Percentiles rank a stretch among this genome's conserved stretches.
These are phyloP conservation scores for Acipenser oxyrinchus DNA, from an alignment of 2,797 vertebrate species.

Conservation along the genomic window DNA sequence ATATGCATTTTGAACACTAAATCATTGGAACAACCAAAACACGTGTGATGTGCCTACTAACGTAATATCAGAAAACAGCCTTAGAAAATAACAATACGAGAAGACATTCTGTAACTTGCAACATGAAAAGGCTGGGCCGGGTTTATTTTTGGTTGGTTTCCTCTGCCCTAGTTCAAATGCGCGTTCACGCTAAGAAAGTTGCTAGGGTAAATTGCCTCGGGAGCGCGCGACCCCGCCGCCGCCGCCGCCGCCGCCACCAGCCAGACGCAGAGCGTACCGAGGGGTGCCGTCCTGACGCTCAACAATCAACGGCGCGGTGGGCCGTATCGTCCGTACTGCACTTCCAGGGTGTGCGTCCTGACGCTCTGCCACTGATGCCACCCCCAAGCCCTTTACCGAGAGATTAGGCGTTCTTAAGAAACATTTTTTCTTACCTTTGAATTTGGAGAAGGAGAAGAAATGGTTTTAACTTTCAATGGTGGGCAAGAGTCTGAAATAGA, in stretches of 20 bases:
- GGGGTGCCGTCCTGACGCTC: slow-evolving; percentile 19
- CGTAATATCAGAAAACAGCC: too few species aligned
- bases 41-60: too few species aligned
- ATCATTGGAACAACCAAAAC: too few species aligned
- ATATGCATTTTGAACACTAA: too few species aligned
- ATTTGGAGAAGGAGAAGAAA: slow-evolving; percentile 6
- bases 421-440: slow-evolving; percentile 20
- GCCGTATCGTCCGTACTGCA: slow-evolving; percentile 24
- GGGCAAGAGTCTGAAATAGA: slow-evolving; percentile 16
- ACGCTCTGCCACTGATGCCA: slow-evolving; percentile 18
- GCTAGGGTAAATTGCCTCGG: slow-evolving; percentile 1
- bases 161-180: too few species aligned
- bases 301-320: slow-evolving; percentile 19
- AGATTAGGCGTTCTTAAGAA: neutral
- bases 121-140: too few species aligned
- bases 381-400: slow-evolving; percentile 10
- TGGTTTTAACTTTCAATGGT: slow-evolving; percentile 17
- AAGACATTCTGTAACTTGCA: too few species aligned
- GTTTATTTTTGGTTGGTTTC: too few species aligned
- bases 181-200: neutral
- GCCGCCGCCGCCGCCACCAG: neutral
- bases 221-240: neutral
- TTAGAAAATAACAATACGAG: too few species aligned
- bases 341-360: slow-evolving; percentile 19
- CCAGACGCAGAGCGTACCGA: neutral